phyloP scores from a whole-genome alignment of 2,797 vertebrate genomes.

The Bovichtus variegatus region DNA sequence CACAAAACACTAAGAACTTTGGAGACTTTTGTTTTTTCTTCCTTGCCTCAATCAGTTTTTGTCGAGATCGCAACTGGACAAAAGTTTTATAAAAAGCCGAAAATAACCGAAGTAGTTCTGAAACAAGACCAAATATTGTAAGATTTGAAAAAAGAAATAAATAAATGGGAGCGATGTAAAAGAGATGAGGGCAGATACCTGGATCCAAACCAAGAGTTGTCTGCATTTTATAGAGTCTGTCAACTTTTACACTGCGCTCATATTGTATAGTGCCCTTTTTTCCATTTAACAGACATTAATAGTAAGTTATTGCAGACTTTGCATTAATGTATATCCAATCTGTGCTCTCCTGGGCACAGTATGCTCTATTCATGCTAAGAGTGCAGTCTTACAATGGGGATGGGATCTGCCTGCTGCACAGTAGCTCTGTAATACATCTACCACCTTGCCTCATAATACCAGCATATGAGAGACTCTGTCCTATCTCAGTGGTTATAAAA shows the following conservation, averaged over 20 bases:
- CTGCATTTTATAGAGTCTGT: conserved; percentile 66
- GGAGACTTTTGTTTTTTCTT: conserved; percentile 56
- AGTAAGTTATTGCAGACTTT: conserved; percentile 68
- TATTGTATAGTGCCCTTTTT: conserved; percentile 63
- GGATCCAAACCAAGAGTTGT: conserved; percentile 60
- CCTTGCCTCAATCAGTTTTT: conserved; percentile 39
- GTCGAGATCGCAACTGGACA: conserved; percentile 35
- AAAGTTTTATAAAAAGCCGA: not conserved
- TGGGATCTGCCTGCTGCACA: conserved; percentile 65
- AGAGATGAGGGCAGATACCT: conserved; percentile 39
- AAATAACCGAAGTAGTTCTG: not conserved
- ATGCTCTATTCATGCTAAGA: conserved; percentile 64
- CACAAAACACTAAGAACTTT: conserved; percentile 73
- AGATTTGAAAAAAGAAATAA: conserved; percentile 19
- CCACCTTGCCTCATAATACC: conserved; percentile 28
- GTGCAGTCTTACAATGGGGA: conserved; percentile 47
- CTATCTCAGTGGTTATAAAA: conserved; percentile 20
- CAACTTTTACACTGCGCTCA: conserved; percentile 57
- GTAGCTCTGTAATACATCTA: conserved; percentile 51
- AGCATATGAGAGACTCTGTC: conserved; percentile 9
- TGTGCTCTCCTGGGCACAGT: conserved; percentile 72
- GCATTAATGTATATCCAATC: conserved; percentile 78
- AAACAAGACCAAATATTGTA: conserved; percentile 10
- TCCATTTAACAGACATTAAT: conserved; percentile 74
- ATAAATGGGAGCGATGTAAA: not conserved